These are phyloP conservation scores for Hyposoter dolosus DNA, from an alignment of 2,888 invertebrate species.

Conservation along the genomic window DNA sequence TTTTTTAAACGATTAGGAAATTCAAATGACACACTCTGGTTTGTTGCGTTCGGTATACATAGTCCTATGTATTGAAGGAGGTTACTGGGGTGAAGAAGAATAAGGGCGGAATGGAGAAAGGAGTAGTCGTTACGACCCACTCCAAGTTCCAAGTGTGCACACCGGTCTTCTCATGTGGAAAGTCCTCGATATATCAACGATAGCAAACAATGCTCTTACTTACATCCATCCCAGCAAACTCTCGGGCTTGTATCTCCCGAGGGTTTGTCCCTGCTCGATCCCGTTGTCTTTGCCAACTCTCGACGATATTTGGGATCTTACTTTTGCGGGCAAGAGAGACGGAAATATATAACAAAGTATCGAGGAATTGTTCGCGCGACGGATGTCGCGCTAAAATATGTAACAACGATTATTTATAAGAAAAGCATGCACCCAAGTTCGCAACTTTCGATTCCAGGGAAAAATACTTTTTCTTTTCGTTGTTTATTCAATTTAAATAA, in stretches of 20 bases:
- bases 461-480: too few relatives aligned
- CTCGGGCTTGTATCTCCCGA: slow-evolving; percentile 20
- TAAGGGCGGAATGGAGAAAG: slow-evolving; percentile 23
- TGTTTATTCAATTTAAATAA: too few relatives aligned
- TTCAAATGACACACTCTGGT: not conserved
- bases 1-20: not conserved
- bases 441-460: too few relatives aligned
- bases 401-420: not conserved
- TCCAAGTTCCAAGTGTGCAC: slow-evolving; percentile 27
- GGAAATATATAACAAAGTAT: not conserved
- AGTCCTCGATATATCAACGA: slow-evolving; percentile 57
- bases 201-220: slow-evolving; percentile 55
- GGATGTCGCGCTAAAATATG: not conserved
- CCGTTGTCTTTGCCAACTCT: slow-evolving; percentile 26
- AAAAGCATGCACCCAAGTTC: too few relatives aligned
- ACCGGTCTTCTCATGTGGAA: slow-evolving; percentile 34
- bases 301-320: slow-evolving; percentile 16
- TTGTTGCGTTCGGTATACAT: not conserved
- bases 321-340: not conserved
- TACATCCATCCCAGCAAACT: slow-evolving; percentile 46
- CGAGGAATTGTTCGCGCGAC: not conserved
- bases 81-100: not conserved
- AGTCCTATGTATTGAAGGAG: not conserved
- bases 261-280: slow-evolving; percentile 17
- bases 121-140: slow-evolving; percentile 15